Percentiles rank a stretch among this genome's conserved stretches.
These are phyloP conservation scores for Campoletis sonorensis DNA, from an alignment of 1,140 invertebrate species.

Conservation along the genomic window DNA sequence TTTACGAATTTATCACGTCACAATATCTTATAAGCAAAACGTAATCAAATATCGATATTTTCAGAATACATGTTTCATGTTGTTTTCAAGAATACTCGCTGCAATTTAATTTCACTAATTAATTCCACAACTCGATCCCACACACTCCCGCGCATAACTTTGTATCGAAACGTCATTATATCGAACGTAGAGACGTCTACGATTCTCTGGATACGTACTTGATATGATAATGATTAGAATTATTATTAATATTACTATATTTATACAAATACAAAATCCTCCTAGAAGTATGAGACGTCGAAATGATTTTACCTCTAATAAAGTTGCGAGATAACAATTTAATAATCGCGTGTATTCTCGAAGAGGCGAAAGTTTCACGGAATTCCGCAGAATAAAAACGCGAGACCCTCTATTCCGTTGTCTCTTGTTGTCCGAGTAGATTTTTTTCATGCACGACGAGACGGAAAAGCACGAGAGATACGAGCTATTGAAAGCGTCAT, in stretches of 20 bases:
- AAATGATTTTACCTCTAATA: constrained; percentile 37
- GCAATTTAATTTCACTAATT: no score
- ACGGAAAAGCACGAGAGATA: background rate
- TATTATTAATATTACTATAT: no score
- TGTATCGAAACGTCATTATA: no score
- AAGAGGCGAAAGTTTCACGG: constrained; percentile 26
- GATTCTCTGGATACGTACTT: no score
- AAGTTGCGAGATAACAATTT: constrained; percentile 36
- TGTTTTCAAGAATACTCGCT: no score
- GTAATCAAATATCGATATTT: no score
- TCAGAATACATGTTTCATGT: no score
- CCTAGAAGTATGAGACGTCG: background rate
- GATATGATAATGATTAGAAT: no score
- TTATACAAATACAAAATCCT: no score
- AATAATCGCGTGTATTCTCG: constrained; percentile 34
- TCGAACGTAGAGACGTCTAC: no score
- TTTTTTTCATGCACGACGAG: background rate
- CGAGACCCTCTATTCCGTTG: background rate
- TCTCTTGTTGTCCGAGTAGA: background rate
- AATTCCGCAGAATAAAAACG: background rate
- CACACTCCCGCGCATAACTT: no score
- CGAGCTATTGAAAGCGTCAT: background rate
- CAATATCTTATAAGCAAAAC: background rate
- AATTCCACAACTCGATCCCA: no score
- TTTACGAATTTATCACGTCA: background rate